phyloP scores from a whole-genome alignment of 1,140 invertebrate genomes.

The Leptinotarsa undecemlineata region DNA sequence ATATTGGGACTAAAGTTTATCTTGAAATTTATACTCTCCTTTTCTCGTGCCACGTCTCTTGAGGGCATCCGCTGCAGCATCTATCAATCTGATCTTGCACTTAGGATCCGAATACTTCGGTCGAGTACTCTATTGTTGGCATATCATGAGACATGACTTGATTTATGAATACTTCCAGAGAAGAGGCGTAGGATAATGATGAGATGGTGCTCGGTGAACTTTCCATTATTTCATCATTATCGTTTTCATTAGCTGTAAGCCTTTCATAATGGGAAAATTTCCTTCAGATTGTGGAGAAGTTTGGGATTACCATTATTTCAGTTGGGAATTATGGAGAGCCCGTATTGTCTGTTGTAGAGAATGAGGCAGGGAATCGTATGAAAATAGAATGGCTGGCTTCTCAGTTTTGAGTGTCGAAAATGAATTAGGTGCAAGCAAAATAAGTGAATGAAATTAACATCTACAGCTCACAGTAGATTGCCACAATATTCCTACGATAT shows the following conservation, averaged over 20 bases:
- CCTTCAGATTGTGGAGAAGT: too few relatives aligned
- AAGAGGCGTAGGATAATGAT: conserved; percentile 5
- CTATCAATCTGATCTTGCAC: background rate
- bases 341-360: too few relatives aligned
- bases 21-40: background rate
- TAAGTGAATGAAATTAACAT: too few relatives aligned
- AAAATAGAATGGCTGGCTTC: too few relatives aligned
- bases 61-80: background rate
- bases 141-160: background rate
- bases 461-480: too few relatives aligned
- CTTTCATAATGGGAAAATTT: conserved; percentile 6
- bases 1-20: background rate
- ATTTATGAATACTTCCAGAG: conserved; percentile 16
- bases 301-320: too few relatives aligned
- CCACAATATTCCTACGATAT: too few relatives aligned
- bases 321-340: too few relatives aligned
- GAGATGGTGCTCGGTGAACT: background rate
- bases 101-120: background rate
- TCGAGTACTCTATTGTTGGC: conserved; percentile 5
- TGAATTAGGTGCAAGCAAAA: too few relatives aligned
- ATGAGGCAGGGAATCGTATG: too few relatives aligned
- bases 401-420: too few relatives aligned
- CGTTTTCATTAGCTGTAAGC: background rate
- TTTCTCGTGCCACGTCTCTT: background rate
- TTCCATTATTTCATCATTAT: conserved; percentile 14